Conservation (phyloP, 2,113 vertebrate species). For the Seriola quinqueradiata region DNA sequence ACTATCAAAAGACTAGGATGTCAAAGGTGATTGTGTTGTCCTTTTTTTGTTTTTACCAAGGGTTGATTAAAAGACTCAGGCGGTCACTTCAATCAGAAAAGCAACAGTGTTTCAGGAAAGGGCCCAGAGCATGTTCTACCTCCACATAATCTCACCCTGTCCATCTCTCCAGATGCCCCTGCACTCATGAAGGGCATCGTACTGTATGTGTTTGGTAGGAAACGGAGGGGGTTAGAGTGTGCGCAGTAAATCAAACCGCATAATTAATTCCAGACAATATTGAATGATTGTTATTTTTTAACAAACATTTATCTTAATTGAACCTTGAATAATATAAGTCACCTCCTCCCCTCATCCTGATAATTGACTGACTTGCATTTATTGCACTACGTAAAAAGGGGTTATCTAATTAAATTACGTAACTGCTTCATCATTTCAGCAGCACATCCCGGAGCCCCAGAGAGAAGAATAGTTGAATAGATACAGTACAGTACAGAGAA, state of each 20-base stretch:
- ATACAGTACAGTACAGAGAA: background rate
- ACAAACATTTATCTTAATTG: constrained; percentile 48
- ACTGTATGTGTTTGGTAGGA: constrained; percentile 36
- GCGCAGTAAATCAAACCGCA: constrained; percentile 15
- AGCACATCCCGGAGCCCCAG: background rate
- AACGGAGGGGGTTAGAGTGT: constrained; percentile 3
- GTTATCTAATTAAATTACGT: constrained; percentile 55
- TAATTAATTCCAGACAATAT: constrained; percentile 49
- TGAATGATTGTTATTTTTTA: constrained; percentile 36
- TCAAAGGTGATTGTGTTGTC: constrained; percentile 72
- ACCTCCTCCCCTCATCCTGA: constrained; percentile 21
- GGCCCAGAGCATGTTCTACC: constrained; percentile 34
- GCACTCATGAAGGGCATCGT: constrained; percentile 31
- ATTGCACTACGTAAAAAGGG: constrained; percentile 36
- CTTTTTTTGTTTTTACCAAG: constrained; percentile 39
- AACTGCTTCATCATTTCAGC: constrained; percentile 36
- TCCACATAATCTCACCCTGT: constrained; percentile 26
- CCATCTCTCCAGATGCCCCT: constrained; percentile 8
- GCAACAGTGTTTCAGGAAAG: constrained; percentile 46
- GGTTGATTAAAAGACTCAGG: constrained; percentile 78
- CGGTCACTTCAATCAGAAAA: constrained; percentile 78
- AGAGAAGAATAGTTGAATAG: constrained; percentile 21
- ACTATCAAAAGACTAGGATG: constrained; percentile 60
- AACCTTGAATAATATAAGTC: constrained; percentile 39
- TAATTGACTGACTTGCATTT: constrained; percentile 55